Conservation (phyloP, 2,113 vertebrate species). For the Nothobranchius furzeri region DNA sequence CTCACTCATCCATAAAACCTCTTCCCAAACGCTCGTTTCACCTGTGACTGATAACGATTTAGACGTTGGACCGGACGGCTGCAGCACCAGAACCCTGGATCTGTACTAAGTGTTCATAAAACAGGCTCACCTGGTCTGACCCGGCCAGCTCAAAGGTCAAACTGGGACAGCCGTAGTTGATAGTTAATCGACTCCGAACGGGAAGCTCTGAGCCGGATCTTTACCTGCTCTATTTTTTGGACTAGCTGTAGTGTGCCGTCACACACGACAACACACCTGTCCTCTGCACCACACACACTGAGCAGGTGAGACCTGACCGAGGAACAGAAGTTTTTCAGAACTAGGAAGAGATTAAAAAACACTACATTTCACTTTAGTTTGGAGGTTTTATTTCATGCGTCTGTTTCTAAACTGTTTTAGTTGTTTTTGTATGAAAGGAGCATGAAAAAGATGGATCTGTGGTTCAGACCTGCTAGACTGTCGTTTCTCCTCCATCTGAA, state of each 20-base stretch:
- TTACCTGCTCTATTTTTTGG: not conserved
- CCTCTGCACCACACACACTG: constrained; percentile 1
- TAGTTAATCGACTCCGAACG: constrained; percentile 27
- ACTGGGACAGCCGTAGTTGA: constrained; percentile 4
- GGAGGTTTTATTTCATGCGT: constrained; percentile 36
- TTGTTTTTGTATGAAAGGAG: constrained; percentile 45
- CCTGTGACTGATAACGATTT: constrained; percentile 2
- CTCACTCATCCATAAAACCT: constrained; percentile 1
- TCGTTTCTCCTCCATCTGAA: constrained; percentile 63
- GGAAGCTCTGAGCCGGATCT: constrained; percentile 1
- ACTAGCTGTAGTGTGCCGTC: not conserved
- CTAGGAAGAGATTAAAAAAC: constrained; percentile 13
- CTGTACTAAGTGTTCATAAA: not conserved
- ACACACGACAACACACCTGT: constrained; percentile 2
- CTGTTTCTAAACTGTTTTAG: constrained; percentile 50
- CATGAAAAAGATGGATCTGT: not conserved
- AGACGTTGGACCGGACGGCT: constrained; percentile 7
- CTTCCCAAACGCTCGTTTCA: constrained; percentile 1
- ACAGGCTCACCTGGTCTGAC: constrained; percentile 9
- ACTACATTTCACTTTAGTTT: constrained; percentile 61
- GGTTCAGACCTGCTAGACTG: constrained; percentile 18
- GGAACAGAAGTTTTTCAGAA: not conserved
- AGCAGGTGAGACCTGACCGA: constrained; percentile 1
- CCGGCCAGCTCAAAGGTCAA: too few species aligned
- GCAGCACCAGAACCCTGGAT: constrained; percentile 14